Percentiles rank a stretch among this genome's conserved stretches.
phyloP scores from a whole-genome alignment of 1,140 invertebrate species.

The Lycorma delicatula region DNA sequence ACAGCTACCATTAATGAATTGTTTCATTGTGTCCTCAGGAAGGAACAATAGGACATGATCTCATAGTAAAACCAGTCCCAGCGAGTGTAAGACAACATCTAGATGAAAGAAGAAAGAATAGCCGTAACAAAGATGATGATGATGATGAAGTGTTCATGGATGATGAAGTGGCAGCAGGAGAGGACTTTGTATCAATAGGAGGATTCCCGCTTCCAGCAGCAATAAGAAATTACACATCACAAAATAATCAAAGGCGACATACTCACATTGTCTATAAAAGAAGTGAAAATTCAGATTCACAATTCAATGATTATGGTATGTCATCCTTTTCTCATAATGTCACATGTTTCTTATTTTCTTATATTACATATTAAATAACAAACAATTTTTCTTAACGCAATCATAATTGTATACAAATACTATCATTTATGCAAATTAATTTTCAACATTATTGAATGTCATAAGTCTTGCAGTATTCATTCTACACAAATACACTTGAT shows the following conservation, averaged over 20 bases:
- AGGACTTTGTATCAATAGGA: slow-evolving; percentile 36
- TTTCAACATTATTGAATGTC: too few relatives aligned
- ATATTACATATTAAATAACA: too few relatives aligned
- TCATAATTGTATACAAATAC: neutral
- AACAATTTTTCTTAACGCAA: too few relatives aligned
- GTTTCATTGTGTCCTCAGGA: slow-evolving; percentile 59
- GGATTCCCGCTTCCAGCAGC: slow-evolving; percentile 42
- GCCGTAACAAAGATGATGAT: slow-evolving; percentile 47
- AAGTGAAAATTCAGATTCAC: slow-evolving; percentile 41
- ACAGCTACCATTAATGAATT: too few relatives aligned
- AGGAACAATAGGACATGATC: slow-evolving; percentile 79
- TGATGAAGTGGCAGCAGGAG: slow-evolving; percentile 39
- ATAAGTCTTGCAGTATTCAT: too few relatives aligned
- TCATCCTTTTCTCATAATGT: too few relatives aligned
- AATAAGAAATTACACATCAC: slow-evolving; percentile 18
- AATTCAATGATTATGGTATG: slow-evolving; percentile 62
- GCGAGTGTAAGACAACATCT: slow-evolving; percentile 44
- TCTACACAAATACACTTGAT: too few relatives aligned
- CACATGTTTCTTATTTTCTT: too few relatives aligned
- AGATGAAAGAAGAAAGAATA: slow-evolving; percentile 29
- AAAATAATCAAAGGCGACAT: slow-evolving; percentile 18
- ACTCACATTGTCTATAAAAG: slow-evolving; percentile 57
- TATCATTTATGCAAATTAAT: neutral
- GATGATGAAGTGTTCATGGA: slow-evolving; percentile 46
- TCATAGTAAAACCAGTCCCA: slow-evolving; percentile 78